Conservation (phyloP, 2,797 vertebrate species). For the Pseudocheirus occidentalis region DNA sequence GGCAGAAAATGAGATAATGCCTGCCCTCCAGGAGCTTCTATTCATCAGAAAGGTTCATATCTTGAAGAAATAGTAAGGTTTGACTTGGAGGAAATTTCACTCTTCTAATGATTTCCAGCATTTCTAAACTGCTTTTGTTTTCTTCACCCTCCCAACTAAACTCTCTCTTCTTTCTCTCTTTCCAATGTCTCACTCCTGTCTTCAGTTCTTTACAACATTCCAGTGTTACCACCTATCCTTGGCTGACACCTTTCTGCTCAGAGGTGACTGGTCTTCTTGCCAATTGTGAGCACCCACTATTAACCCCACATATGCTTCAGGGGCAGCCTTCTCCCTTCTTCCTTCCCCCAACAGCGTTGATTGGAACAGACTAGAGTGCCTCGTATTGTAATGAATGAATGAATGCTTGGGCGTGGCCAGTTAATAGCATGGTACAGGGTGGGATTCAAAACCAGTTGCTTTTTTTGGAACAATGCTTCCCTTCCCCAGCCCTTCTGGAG, state of each 20-base stretch:
- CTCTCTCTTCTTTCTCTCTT: conserved; percentile 80
- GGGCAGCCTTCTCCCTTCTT: neutral
- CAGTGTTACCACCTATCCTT: conserved; percentile 89
- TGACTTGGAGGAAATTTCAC: neutral
- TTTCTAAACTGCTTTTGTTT: neutral
- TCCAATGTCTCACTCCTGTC: conserved; percentile 83
- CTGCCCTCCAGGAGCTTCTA: neutral
- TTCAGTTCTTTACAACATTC: conserved; percentile 89
- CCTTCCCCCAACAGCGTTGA: conserved; percentile 13
- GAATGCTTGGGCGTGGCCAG: conserved; percentile 70
- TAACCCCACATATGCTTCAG: conserved; percentile 80
- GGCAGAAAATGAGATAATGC: neutral
- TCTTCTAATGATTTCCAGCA: conserved; percentile 3
- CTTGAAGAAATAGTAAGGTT: neutral
- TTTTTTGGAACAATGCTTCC: conserved; percentile 30
- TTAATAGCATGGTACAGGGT: conserved; percentile 8
- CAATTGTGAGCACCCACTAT: conserved; percentile 80
- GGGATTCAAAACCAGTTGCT: neutral
- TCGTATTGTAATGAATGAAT: conserved; percentile 77
- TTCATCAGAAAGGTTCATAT: conserved; percentile 65
- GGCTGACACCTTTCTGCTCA: conserved; percentile 89
- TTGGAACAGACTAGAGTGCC: conserved; percentile 78
- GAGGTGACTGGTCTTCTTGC: conserved; percentile 91
- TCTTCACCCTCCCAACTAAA: conserved; percentile 69
- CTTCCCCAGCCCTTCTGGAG: neutral